Conservation (phyloP, 2,888 invertebrate species). For the Folsomia candida region DNA sequence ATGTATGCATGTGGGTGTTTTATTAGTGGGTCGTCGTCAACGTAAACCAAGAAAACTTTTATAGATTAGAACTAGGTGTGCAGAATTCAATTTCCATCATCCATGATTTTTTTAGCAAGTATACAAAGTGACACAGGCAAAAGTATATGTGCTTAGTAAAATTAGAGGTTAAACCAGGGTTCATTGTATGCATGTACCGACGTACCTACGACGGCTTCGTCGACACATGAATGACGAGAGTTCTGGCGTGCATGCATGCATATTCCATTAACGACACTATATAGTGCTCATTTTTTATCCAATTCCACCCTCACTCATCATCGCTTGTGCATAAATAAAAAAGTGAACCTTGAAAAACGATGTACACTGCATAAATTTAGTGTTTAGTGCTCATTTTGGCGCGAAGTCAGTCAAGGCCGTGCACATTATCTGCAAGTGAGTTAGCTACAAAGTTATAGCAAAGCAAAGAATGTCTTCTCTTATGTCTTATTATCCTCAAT, state of each 20-base stretch:
- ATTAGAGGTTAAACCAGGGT: neutral
- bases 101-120: no score
- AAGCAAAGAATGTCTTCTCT: neutral
- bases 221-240: no score
- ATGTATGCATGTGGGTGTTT: no score
- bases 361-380: conserved; percentile 4
- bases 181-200: neutral
- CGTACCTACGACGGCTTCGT: no score
- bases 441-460: conserved; percentile 16
- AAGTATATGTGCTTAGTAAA: no score
- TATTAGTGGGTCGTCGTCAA: no score
- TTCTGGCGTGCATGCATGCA: neutral
- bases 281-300: neutral
- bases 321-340: neutral
- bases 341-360: neutral
- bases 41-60: no score
- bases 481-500: neutral
- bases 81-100: no score
- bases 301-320: neutral
- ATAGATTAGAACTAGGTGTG: no score
- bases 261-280: neutral
- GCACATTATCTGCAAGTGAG: conserved; percentile 14
- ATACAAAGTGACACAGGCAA: no score
- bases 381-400: conserved; percentile 38
- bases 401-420: conserved; percentile 46